Evolutionary conservation across 2,888 invertebrate species (phyloP), one percentile per base, ranked within the genome.

Genomic region (Agelastica alni): DNA sequence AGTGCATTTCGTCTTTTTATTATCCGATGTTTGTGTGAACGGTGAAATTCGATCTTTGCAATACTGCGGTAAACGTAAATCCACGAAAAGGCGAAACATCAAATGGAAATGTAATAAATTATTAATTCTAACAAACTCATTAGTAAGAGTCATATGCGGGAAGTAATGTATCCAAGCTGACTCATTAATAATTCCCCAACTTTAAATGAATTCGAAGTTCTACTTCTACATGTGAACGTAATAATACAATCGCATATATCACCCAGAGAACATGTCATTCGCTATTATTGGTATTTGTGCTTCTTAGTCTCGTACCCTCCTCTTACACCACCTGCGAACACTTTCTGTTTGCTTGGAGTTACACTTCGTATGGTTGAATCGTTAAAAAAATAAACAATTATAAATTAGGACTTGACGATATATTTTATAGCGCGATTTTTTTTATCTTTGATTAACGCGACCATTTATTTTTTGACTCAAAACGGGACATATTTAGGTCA

Each of bases 71-170:
- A 45, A 45, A 45, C 28, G 17, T 36, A 36, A 36, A 36, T 36
- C 36, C 34, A 13, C 20, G 36, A 53, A 53, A 53, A 46, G 32
- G 46, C 46, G 46, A 32, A 45, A 26, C 53, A 46, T 47, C 53
- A 63, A 67, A 69, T 67, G 69, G 67, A 71, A 70, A 70, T 65
- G 71, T 67, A 71, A 73, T 72, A 74, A 74, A 73, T 74, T 73
- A 73, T 73, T 73, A 72, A 73, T 73, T 73, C 72, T 72, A 71
- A 72, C 71, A 70, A 71, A 73, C 69, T 73, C 73, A 73, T 74
- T 74, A 73, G 73, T 59, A 68, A 70, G 65, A 71, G 65, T 69
- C 72, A 73, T 71, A 73, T 69, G 70, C 63, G 70, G 65, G 66
- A 63, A 60, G 67, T 69, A 69, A 71, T 70, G 70, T 69, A 72